Percentiles rank a stretch among this genome's conserved stretches.
Conservation (phyloP, 2,113 vertebrate species). For the Hippocampus mohnikei region DNA sequence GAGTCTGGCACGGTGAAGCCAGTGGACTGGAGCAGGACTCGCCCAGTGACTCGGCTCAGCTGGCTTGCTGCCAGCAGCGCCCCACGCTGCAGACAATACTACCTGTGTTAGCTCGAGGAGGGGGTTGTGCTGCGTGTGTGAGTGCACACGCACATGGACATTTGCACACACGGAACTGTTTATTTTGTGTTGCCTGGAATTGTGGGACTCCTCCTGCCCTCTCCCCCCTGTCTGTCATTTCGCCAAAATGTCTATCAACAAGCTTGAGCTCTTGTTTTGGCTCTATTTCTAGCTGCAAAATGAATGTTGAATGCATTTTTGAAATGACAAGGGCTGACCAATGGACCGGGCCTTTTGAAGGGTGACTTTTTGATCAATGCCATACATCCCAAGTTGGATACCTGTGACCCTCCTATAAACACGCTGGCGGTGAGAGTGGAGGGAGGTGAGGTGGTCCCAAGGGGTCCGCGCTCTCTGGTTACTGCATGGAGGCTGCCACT, state of each 20-base stretch:
- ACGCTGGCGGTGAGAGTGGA: slow-evolving; percentile 45
- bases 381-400: slow-evolving; percentile 35
- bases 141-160: slow-evolving; percentile 4
- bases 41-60: slow-evolving; percentile 50
- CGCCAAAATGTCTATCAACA: slow-evolving; percentile 45
- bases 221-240: slow-evolving; percentile 13
- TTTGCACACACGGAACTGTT: slow-evolving; percentile 6
- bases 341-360: slow-evolving; percentile 24
- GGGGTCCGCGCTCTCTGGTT: slow-evolving; percentile 72
- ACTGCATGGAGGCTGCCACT: slow-evolving; percentile 68
- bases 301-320: slow-evolving; percentile 27
- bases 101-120: slow-evolving; percentile 63
- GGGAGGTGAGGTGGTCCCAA: slow-evolving; percentile 50
- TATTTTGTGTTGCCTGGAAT: slow-evolving; percentile 44
- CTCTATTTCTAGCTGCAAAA: slow-evolving; percentile 45
- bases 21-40: slow-evolving; percentile 51
- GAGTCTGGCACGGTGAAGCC: slow-evolving; percentile 37
- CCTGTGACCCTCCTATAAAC: slow-evolving; percentile 40
- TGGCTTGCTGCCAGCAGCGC: slow-evolving; percentile 60
- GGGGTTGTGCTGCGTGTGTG: slow-evolving; percentile 25
- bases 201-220: slow-evolving; percentile 5
- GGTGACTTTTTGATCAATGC: slow-evolving; percentile 19
- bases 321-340: slow-evolving; percentile 16
- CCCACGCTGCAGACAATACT: slow-evolving; percentile 64
- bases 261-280: slow-evolving; percentile 45